Evolutionary conservation across 2,888 invertebrate genomes (phyloP), one percentile per base, ranked within the genome.

Genomic region (Drosophila macrothrix): DNA sequence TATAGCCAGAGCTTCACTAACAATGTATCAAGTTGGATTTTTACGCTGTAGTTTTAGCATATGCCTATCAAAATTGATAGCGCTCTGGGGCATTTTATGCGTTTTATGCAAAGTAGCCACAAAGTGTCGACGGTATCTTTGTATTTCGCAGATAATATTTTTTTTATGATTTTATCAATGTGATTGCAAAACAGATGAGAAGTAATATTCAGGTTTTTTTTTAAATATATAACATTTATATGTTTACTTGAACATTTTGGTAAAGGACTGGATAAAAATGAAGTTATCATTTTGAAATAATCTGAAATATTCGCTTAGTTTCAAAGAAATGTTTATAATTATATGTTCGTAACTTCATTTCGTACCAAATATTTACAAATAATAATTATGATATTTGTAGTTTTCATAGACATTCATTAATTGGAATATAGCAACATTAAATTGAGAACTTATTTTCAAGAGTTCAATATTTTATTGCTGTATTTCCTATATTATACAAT

Each of bases 21-120:
- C 74, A 77, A 63, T 67, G 75, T 78, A 49, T 68, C 54, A 68
- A 66, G 49, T 64, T 64, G 39, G 39, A 22, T 43, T 67, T 46
- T 53, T 58, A 68, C 67, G 39, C 31, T 49, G 39, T 69, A 67
- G 68, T 75, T 67, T 80, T 62, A 73, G 65, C 82, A 78, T 76
- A 84, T 73, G 80, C 73, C 87, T 84, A 84, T 84, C 77, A 82
- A 84, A 78, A 58, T 84, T 86, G 80, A 86, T 82, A 55, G 76
- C 78, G 61, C 54, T 59, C 67, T 73, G 68, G n/a, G 53, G 58
- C 46, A 58, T 66, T 73, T 79, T 82, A 76, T 73, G 62, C 37
- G 68, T 64, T 62, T 73, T 73, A 66, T 67, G 64, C 58, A 63
- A 73, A 79, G 49, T 50, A 61, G 63, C 65, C 50, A 72, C 59